These are phyloP conservation scores for Xenus cinereus DNA, from an alignment of 2,113 vertebrate genomes.

Conservation along the genomic window DNA sequence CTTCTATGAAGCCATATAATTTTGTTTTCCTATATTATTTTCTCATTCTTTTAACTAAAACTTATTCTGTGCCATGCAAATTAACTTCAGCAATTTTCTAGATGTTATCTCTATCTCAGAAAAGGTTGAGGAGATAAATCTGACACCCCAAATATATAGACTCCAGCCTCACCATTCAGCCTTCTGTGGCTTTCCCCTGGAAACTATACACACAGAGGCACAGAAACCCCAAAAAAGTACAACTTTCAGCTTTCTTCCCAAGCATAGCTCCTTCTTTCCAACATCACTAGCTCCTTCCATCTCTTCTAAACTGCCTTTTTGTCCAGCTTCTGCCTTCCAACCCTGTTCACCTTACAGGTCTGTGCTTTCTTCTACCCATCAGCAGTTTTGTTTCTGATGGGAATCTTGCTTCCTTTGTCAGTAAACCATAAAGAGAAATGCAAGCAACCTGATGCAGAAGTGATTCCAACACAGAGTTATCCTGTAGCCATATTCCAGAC, in stretches of 20 bases:
- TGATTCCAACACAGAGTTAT: background rate
- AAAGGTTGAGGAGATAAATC: background rate
- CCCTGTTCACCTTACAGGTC: rapidly evolving
- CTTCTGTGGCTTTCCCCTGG: background rate
- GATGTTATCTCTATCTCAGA: background rate
- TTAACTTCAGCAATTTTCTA: background rate
- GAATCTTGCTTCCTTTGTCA: background rate
- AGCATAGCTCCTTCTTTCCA: background rate
- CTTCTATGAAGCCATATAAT: background rate
- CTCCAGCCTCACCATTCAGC: background rate
- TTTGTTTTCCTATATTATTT: background rate
- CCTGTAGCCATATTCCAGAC: background rate
- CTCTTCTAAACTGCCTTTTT: background rate
- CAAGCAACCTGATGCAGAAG: background rate
- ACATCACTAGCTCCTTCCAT: background rate
- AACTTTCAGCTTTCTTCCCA: background rate
- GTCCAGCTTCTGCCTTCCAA: background rate
- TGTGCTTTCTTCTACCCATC: background rate
- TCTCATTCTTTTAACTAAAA: background rate
- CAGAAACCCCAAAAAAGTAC: background rate
- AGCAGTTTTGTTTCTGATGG: background rate
- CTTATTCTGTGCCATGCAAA: background rate
- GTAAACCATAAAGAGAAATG: background rate
- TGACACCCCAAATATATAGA: background rate
- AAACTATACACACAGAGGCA: background rate